Base-by-base conservation (phyloP, 2,888 invertebrate genomes). In the Erebia palarica region DNA sequence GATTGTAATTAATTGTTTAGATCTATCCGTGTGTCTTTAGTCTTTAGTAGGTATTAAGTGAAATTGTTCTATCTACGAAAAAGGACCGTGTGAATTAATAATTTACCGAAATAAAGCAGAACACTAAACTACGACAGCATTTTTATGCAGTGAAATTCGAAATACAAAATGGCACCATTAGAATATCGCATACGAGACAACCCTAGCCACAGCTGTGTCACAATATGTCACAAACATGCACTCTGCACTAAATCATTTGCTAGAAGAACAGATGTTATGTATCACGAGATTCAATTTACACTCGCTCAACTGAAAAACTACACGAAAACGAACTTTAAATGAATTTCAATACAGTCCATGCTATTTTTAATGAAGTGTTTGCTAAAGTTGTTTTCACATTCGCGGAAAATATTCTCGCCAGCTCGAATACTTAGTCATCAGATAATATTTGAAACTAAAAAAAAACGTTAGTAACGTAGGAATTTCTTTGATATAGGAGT, bases 201-300 rank as follows among this genome's bases (percentile, higher is more conserved):
- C 80, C 77, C 69, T 47, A 71, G 68, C 72, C 68, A 68, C 70
- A 21, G 27, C 63, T 61, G 51, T 75, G 77, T 77, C 77, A 76
- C 72, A 76, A 75, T 75, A 75, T 74, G 77, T 76, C 77, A 76
- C 73, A 57, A 68, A 72, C 64, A 57, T 71, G 74, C 77, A 71
- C 61, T 73, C 71, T 55, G 65, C 68, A 65, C 64, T 75, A 75
- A 76, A 76, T 76, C 76, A 76, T 74, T 63, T 75, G 64, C 73
- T 71, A 66, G 74, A 70, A 65, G 69, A 74, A 73, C 75, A 73
- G 63, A 71, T 74, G 74, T 75, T 74, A 57, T 55, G 57, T 70
- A 65, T 75, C 69, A 57, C 49, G 7, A 11, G 10, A 53, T 27
- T 66, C 18, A 47, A 53, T 55, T 55, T 66, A 68, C 16, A 1